These are phyloP conservation scores for Psilanteris sp. DNA, from an alignment of 1,140 invertebrate genomes.

Conservation along the genomic window DNA sequence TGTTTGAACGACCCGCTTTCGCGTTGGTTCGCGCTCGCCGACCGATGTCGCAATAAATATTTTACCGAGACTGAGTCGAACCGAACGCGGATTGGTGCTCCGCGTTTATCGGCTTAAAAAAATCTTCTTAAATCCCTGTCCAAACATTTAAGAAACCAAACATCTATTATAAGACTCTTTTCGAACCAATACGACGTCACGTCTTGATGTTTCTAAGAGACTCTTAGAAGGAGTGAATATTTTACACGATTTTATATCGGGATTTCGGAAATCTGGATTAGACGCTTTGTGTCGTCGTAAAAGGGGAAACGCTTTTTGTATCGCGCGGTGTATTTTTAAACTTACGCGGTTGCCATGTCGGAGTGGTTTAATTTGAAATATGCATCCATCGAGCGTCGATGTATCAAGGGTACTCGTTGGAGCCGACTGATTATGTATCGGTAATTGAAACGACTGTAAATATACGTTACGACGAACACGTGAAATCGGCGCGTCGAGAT, in stretches of 20 bases:
- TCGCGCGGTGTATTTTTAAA: slow-evolving; percentile 34
- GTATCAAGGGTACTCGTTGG: slow-evolving; percentile 13
- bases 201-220: slow-evolving; percentile 19
- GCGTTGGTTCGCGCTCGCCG: no score
- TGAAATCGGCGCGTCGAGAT: neutral
- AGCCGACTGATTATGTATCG: slow-evolving; percentile 13
- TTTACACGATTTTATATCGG: slow-evolving; percentile 15
- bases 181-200: slow-evolving; percentile 30
- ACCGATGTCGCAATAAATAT: no score
- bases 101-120: slow-evolving; percentile 9
- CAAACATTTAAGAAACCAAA: slow-evolving; percentile 29
- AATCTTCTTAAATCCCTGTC: slow-evolving; percentile 28
- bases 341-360: slow-evolving; percentile 8
- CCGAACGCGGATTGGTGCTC: no score
- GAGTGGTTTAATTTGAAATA: slow-evolving; percentile 37
- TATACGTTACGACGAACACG: slow-evolving; percentile 10
- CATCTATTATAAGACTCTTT: slow-evolving; percentile 35
- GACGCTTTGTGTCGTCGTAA: slow-evolving; percentile 3
- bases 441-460: slow-evolving; percentile 25
- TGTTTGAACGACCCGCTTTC: no score
- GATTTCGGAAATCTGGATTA: slow-evolving; percentile 48
- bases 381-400: slow-evolving; percentile 9
- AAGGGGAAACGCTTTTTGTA: slow-evolving; percentile 25
- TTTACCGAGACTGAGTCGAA: no score
- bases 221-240: slow-evolving; percentile 35